Evolutionary conservation across 2,888 invertebrate species (phyloP).

Genomic region (Spodoptera exigua): DNA sequence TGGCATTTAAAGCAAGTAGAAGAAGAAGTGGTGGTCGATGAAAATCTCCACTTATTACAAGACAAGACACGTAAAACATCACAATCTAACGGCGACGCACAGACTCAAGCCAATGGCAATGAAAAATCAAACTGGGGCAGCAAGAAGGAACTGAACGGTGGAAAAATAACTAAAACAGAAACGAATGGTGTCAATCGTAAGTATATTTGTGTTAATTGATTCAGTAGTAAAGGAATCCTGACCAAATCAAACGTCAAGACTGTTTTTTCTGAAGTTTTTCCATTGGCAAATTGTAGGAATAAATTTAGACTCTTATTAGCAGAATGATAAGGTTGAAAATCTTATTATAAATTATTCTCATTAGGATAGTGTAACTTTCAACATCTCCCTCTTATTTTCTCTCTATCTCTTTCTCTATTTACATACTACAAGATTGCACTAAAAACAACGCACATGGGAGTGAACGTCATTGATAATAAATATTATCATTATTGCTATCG

Average conservation of each 20-base stretch:
- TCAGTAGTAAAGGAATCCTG: constrained; percentile 24
- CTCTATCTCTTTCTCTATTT: no score
- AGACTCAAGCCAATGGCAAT: constrained; percentile 57
- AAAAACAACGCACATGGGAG: no score
- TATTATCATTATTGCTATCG: constrained; percentile 1
- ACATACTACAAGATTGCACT: no score
- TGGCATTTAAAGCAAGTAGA: constrained; percentile 86
- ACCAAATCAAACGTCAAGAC: constrained; percentile 8
- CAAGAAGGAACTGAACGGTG: constrained; percentile 65
- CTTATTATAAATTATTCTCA: no score
- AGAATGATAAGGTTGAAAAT: no score
- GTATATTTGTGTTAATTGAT: constrained; percentile 41
- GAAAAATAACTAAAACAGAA: constrained; percentile 61
- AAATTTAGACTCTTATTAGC: no score
- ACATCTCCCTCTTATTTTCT: no score
- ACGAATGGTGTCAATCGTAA: constrained; percentile 69
- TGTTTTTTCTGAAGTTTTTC: constrained; percentile 1
- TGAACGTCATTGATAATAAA: no score
- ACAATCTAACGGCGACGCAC: constrained; percentile 62
- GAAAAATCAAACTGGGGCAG: constrained; percentile 50
- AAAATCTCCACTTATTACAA: constrained; percentile 75
- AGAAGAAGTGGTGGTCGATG: constrained; percentile 77
- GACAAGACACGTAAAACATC: constrained; percentile 75
- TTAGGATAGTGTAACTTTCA: no score
- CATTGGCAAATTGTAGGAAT: no score